Evolutionary conservation across 2,113 vertebrate genomes (phyloP), one percentile per base, ranked within the genome.

Genomic region (Ochotona princeps): DNA sequence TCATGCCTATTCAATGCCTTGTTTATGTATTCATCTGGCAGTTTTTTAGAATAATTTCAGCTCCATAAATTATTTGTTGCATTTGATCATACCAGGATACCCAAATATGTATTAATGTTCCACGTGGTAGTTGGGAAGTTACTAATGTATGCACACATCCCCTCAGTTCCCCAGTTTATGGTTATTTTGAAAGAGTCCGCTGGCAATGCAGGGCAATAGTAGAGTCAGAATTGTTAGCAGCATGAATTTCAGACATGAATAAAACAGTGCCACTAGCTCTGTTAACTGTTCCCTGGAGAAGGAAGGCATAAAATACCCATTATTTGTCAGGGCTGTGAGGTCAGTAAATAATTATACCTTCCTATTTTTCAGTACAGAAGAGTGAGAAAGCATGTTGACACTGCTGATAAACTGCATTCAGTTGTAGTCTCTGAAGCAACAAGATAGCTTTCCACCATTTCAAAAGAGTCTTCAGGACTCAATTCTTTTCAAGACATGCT

Each of bases 311-410:
- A 30, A 35, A 90, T 12, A 0, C 25, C 70, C 30, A 14, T 28
- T 73, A 70, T 32, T 79, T 90, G 51, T 89, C 32, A 88, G 78
- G 70, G 51, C 70, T 90, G 17, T 15, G n/a, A 83, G 30, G 78
- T 78, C 80, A 73, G 73, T 78, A 94, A 89, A 81, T 90, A 86
- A 92, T 76, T 85, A 65, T 9, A 30, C 57, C 30, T 82, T 70
- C 60, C 70, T 87, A 44, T 17, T 91, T 95, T 57, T 86, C 30
- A 91, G 8, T 74, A 74, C 28, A 75, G 11, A 75, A 80, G 2
- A n/a, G 21, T 63, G 51, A 81, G 12, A 15, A 92, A 83, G 25
- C 79, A 30, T 85, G 35, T 74, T 35, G 44, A 11, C 44, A 83
- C 23, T 89, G 51, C 51, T 81, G 35, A 83, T 35, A 93, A 95